These are phyloP conservation scores for Mormoops blainvillei DNA, from an alignment of 2,113 vertebrate species.

Conservation along the genomic window DNA sequence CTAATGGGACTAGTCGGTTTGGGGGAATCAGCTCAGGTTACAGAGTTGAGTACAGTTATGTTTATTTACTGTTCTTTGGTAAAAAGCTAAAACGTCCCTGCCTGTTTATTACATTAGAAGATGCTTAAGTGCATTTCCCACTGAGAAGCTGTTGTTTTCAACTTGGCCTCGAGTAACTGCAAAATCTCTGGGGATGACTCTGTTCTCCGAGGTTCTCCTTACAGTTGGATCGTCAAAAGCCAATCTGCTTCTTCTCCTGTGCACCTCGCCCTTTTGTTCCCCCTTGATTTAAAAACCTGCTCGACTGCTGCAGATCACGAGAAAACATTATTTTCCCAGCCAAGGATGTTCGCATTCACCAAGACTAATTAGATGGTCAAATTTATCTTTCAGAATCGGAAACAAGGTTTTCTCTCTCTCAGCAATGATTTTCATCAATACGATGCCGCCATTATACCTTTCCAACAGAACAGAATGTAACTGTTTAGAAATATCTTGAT, in stretches of 20 bases:
- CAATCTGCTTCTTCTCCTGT: slow-evolving; percentile 43
- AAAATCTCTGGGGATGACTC: slow-evolving; percentile 25
- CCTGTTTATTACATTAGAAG: slow-evolving; percentile 41
- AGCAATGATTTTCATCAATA: not conserved
- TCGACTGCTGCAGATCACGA: slow-evolving; percentile 2
- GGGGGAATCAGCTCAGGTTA: slow-evolving; percentile 28
- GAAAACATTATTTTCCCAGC: not conserved
- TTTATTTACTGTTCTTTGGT: slow-evolving; percentile 42
- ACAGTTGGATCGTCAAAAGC: slow-evolving; percentile 6
- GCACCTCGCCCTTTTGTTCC: not conserved
- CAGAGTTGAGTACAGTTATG: not conserved
- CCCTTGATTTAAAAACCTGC: slow-evolving; percentile 24
- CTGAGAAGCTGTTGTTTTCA: not conserved
- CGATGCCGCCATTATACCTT: not conserved
- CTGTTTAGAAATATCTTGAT: slow-evolving; percentile 22
- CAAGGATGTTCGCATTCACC: not conserved
- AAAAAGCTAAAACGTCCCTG: slow-evolving; percentile 24
- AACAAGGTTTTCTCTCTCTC: not conserved
- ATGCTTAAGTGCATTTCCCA: slow-evolving; percentile 6
- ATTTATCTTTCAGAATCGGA: slow-evolving; percentile 11
- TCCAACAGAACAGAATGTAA: not conserved
- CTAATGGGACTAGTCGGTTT: not conserved
- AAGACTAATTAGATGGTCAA: not conserved
- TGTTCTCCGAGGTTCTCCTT: slow-evolving; percentile 15
- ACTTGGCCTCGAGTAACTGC: not conserved